Evolutionary conservation across 2,888 invertebrate species (phyloP).

Genomic region (Hetaerina titia): DNA sequence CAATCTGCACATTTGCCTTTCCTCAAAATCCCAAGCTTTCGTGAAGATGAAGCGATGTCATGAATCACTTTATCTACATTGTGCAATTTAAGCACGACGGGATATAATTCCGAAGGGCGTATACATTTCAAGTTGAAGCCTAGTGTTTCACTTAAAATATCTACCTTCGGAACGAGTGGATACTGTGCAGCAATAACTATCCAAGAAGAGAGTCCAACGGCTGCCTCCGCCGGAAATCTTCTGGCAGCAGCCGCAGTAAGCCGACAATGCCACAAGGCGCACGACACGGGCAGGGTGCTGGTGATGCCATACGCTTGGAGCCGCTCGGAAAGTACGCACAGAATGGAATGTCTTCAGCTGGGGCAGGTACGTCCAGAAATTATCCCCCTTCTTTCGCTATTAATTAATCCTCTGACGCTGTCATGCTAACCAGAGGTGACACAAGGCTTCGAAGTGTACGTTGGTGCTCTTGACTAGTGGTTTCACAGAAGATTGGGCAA

Average conservation of each 20-base stretch:
- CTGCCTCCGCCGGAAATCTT: conserved; percentile 56
- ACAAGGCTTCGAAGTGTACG: conserved; percentile 36
- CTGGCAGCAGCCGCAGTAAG: conserved; percentile 24
- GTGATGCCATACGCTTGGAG: conserved; percentile 83
- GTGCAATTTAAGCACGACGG: conserved; percentile 24
- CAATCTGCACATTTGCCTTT: neutral
- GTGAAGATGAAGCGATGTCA: conserved; percentile 47
- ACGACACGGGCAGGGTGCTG: conserved; percentile 46
- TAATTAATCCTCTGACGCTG: conserved; percentile 26
- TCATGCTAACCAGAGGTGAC: conserved; percentile 25
- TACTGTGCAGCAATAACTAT: conserved; percentile 61
- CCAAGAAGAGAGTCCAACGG: conserved; percentile 65
- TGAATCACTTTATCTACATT: neutral
- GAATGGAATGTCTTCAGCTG: conserved; percentile 79
- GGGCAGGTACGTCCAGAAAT: conserved; percentile 62
- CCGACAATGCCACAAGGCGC: conserved; percentile 52
- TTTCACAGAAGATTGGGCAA: conserved; percentile 5
- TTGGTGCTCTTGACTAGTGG: conserved; percentile 20
- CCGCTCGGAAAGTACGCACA: conserved; percentile 83
- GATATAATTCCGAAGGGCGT: neutral
- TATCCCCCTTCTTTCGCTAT: neutral
- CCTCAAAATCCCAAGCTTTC: conserved; percentile 48
- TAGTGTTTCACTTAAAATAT: conserved; percentile 52
- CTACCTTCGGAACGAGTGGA: conserved; percentile 47
- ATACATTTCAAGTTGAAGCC: conserved; percentile 46